A percentile compares a stretch with the other conserved stretches of the same genome.
These are phyloP conservation scores for Drosophila parthenogenetica DNA, from an alignment of 2,888 invertebrate genomes.

Conservation along the genomic window DNA sequence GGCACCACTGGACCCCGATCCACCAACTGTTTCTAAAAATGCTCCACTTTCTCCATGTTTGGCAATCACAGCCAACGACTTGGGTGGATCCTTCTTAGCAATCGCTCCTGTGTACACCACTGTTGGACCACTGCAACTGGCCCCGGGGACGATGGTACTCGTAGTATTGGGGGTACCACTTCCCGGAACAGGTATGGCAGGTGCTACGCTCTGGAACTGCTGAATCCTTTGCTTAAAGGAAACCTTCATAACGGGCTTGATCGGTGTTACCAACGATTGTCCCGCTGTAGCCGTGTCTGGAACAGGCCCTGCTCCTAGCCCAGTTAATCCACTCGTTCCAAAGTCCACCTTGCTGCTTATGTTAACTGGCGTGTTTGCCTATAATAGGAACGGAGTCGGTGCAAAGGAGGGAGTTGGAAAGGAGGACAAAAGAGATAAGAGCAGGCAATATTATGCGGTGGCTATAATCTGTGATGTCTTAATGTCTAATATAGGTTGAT, in stretches of 20 bases:
- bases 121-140: slow-evolving; percentile 11
- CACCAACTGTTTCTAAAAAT: slow-evolving; percentile 14
- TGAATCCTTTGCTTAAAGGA: slow-evolving; percentile 88
- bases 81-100: slow-evolving; percentile 82
- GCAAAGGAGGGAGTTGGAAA: not conserved
- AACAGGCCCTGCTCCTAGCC: not conserved
- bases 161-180: too few relatives aligned
- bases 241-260: slow-evolving; percentile 86
- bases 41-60: slow-evolving; percentile 44
- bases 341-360: slow-evolving; percentile 76
- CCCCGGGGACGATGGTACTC: too few relatives aligned
- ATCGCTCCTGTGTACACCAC: slow-evolving; percentile 82
- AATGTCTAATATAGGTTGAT: not conserved
- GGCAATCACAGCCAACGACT: slow-evolving; percentile 66
- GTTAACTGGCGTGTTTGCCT: slow-evolving; percentile 63
- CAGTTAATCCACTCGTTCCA: slow-evolving; percentile 19
- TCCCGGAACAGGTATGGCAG: not conserved
- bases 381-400: not conserved
- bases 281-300: not conserved
- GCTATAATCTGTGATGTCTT: not conserved
- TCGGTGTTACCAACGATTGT: slow-evolving; percentile 62
- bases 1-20: slow-evolving; percentile 47
- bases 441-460: not conserved
- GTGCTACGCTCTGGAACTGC: slow-evolving; percentile 85
- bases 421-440: slow-evolving; percentile 3